These are phyloP conservation scores for Eristalinus aeneus DNA, from an alignment of 2,888 invertebrate genomes.

Conservation along the genomic window DNA sequence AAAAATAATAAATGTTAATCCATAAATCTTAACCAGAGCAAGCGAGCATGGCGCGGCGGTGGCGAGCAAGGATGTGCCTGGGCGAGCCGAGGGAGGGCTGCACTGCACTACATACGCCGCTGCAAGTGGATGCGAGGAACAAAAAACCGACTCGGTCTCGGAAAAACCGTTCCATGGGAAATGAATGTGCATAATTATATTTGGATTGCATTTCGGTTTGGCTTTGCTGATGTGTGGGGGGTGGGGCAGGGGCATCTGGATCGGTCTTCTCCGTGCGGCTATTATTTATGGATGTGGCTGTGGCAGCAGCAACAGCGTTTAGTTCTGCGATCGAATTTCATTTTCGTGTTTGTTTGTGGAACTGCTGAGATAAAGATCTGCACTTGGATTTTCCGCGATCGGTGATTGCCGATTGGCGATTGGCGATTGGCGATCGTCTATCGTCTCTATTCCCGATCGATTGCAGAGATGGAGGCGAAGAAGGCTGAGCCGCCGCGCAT, in stretches of 20 bases:
- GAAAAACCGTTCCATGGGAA: conserved; percentile 55
- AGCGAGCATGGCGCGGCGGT: conserved; percentile 35
- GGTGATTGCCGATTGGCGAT: neutral
- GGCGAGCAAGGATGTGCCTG: conserved; percentile 49
- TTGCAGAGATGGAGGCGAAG: conserved; percentile 13
- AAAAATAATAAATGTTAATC: conserved; percentile 69
- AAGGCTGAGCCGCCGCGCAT: neutral
- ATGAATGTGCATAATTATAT: conserved; percentile 71
- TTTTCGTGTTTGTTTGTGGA: conserved; percentile 7
- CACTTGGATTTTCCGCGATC: conserved; percentile 20
- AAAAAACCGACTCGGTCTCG: neutral
- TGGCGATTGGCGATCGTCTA: neutral
- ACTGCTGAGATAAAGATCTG: conserved; percentile 53
- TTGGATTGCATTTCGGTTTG: conserved; percentile 52
- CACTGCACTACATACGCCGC: conserved; percentile 21
- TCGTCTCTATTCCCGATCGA: conserved; percentile 2
- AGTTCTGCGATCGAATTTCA: conserved; percentile 38
- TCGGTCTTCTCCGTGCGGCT: conserved; percentile 28
- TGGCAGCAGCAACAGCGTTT: conserved; percentile 22
- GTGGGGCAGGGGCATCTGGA: conserved; percentile 1
- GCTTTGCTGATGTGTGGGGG: conserved; percentile 39
- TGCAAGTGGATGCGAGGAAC: conserved; percentile 5
- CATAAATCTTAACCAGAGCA: conserved; percentile 63
- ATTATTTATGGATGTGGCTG: conserved; percentile 61
- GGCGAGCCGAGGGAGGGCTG: conserved; percentile 44